Evolutionary conservation across 2,888 invertebrate species (phyloP).

Genomic region (Sinodicranocentrus sp.): DNA sequence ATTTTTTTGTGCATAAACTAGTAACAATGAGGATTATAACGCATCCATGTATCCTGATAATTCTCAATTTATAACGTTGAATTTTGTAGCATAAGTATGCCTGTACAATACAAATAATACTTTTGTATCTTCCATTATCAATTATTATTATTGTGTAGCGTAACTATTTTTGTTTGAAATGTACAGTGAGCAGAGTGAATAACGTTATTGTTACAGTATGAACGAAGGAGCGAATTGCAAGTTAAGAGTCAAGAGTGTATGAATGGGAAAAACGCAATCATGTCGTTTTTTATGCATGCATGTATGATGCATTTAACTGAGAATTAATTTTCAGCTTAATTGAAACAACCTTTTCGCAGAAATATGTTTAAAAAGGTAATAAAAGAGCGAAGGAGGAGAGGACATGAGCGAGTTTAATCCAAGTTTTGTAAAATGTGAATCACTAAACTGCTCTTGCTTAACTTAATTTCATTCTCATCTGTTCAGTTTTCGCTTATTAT

Average conservation of each 20-base stretch:
- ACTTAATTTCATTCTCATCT: no score
- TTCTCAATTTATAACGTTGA: neutral
- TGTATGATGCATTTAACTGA: neutral
- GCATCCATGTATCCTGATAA: neutral
- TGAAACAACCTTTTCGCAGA: neutral
- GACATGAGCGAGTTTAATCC: conserved; percentile 24
- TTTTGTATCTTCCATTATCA: no score
- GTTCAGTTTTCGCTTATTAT: no score
- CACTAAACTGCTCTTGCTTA: no score
- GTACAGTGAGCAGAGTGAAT: no score
- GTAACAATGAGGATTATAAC: neutral
- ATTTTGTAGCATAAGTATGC: neutral
- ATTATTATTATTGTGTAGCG: no score
- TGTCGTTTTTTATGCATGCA: neutral
- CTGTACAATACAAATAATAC: neutral
- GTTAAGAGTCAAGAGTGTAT: conserved; percentile 43
- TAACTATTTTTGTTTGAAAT: no score
- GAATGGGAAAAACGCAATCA: conserved; percentile 39
- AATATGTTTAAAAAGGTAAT: no score
- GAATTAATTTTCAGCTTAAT: neutral
- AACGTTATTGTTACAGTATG: no score
- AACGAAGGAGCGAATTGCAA: neutral
- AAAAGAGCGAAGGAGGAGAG: conserved; percentile 3
- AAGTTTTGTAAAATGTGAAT: conserved; percentile 5
- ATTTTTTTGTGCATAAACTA: neutral